A percentile compares a stretch with the other conserved stretches of the same genome.
phyloP scores from a whole-genome alignment of 1,140 invertebrate genomes.

The Nautilus pompilius region DNA sequence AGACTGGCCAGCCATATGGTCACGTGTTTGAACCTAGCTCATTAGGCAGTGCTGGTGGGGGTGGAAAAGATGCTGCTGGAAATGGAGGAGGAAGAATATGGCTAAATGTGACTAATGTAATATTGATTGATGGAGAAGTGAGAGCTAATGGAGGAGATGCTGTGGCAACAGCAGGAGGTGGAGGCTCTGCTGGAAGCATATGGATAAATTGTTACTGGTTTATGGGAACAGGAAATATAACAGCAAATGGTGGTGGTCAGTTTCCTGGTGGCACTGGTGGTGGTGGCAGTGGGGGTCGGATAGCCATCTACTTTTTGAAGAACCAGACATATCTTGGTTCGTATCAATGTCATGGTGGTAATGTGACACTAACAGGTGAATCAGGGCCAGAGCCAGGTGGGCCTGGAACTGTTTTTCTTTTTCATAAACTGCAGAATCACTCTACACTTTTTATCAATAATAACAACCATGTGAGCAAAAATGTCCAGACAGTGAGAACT shows the following conservation, averaged over 20 bases:
- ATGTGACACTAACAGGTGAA: background rate
- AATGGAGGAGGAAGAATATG: conserved; percentile 32
- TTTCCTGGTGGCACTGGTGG: conserved; percentile 26
- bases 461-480: conserved; percentile 14
- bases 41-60: conserved; percentile 37
- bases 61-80: conserved; percentile 24
- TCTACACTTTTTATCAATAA: conserved; percentile 35
- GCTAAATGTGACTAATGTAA: conserved; percentile 23
- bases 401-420: conserved; percentile 34
- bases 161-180: conserved; percentile 20
- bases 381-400: conserved; percentile 28
- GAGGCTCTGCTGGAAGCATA: conserved; percentile 37
- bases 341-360: conserved; percentile 35
- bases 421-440: conserved; percentile 30
- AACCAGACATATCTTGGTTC: conserved; percentile 36
- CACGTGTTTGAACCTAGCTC: conserved; percentile 33
- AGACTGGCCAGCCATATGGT: conserved; percentile 37
- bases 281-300: conserved; percentile 34
- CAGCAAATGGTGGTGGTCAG: conserved; percentile 38
- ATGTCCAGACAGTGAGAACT: conserved; percentile 25
- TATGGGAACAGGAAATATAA: conserved; percentile 34
- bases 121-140: conserved; percentile 34
- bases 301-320: conserved; percentile 32
- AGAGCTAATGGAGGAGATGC: conserved; percentile 26
- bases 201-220: conserved; percentile 27